Evolutionary conservation across 2,797 vertebrate genomes (phyloP).

Genomic region (Yasuhikotakia modesta): DNA sequence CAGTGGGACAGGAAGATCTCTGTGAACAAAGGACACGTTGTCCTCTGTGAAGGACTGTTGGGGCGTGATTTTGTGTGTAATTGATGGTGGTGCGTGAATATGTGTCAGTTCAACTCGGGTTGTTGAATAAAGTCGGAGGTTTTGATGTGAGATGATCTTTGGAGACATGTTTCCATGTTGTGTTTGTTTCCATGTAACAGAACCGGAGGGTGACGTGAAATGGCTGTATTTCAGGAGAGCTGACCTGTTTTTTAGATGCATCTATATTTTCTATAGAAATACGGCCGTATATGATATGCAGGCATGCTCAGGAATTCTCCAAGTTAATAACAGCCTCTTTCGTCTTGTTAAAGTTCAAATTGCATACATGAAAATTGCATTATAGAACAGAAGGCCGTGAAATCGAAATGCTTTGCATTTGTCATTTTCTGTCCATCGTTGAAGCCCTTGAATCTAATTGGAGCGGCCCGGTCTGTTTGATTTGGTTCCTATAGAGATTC

Average conservation of each 20-base stretch:
- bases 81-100: constrained; percentile 32
- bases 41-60: constrained; percentile 57
- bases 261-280: no score
- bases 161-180: no score
- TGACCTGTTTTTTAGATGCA: no score
- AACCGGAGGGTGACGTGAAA: no score
- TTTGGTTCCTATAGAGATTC: constrained; percentile 14
- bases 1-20: constrained; percentile 58
- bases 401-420: constrained; percentile 19
- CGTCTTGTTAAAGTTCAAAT: constrained; percentile 1
- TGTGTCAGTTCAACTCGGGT: constrained; percentile 42
- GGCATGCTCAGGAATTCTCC: not conserved
- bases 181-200: no score
- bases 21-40: constrained; percentile 46
- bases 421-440: constrained; percentile 21
- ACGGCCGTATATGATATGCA: not conserved
- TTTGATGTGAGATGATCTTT: constrained; percentile 5
- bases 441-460: constrained; percentile 32
- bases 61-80: constrained; percentile 38
- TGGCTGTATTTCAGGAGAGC: no score
- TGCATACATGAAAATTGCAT: not conserved
- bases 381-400: not conserved
- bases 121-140: not conserved
- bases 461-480: constrained; percentile 7
- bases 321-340: constrained; percentile 17